Base-by-base conservation (phyloP, 2,797 vertebrate genomes). In the Synanceia verrucosa region DNA sequence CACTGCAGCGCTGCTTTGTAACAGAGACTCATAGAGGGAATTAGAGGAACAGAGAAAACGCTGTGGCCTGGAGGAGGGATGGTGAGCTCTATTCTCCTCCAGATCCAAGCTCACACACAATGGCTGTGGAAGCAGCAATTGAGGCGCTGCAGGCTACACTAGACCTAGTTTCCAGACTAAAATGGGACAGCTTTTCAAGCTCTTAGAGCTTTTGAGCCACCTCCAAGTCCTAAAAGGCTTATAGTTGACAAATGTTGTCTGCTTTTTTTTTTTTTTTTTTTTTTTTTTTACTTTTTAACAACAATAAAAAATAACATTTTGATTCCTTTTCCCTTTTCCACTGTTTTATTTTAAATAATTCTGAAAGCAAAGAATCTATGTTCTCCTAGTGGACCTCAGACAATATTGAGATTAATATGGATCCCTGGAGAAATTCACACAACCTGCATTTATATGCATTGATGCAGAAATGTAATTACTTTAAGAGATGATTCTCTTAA, bases 381-480 rank as follows among this genome's bases (percentile, higher is more conserved):
- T n/a, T n/a, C 36, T 72, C 73, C 64, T 70, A 39, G n/a, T 53
- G 66, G 52, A 65, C 43, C 64, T 65, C 69, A 29, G 76, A 76
- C 73, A 44, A 71, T 75, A 78, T 83, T 86, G 83, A 82, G 86
- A 94, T 93, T 89, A 91, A 93, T 83, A 88, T 73, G 85, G 63
- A 77, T 86, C 93, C 91, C 92, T 44, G 47, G 91, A 94, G 92
- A 89, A 90, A 83, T 88, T 61, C 74, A 59, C 12, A 13, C 80
- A n/a, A 77, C 60, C 86, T 83, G 79, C 86, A 88, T 93, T 92
- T 89, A 90, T 92, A 93, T 91, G 91, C 93, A 92, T 86, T 89
- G 92, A 81, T 79, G 91, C 89, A 91, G 90, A 95, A 94, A 94
- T 93, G 91, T 94, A 95, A 94, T 95, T 95, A 95, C 92, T 78